Base-by-base conservation (phyloP, 2,888 invertebrate genomes). In the Molanna angustata region DNA sequence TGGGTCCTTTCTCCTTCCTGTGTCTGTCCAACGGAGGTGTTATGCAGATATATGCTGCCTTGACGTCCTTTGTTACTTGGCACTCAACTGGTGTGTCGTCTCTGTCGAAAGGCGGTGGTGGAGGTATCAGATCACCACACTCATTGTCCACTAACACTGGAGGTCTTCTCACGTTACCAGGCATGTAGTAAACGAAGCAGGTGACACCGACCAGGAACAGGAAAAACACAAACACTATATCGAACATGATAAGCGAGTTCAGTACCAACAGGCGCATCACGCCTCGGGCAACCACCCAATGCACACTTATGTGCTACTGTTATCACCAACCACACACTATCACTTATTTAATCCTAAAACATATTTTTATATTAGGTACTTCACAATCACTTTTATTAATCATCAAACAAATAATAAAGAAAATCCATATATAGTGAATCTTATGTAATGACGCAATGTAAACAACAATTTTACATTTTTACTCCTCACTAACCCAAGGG, bases 171-270 rank as follows among this genome's bases (percentile, higher is more conserved):
- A 64, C 72, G 55, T 68, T 66, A 16, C 85, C 84, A 32, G 89
- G 89, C 72, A 88, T 81, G 70, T 89, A 90, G 72, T 89, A 89
- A 69, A 88, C 86, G 64, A 89, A 78, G 68, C 89, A 89, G 61
- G 88, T 88, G 64, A 90, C 87, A 62, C 87, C 88, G 66, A 89
- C 85, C 70, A 90, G 83, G 76, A 90, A 89, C 69, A 90, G 79
- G 79, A 90, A 89, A 75, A 89, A 89, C 76, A 88, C 81, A 80
- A 90, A 90, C 74, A 89, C 88, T 72, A 88, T 84, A 78, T 90
- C 88, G 80, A 90, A 90, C 88, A 89, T 88, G 79, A 89, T 84
- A 73, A 90, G 81, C 67, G 88, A 88, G 78, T 89, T 89, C 76
- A 88, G 82, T 81, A 87, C 87, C 83, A 88, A 82, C 70, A 89